Conservation (phyloP, 2,888 invertebrate genomes). For the Cantharis nigra region DNA sequence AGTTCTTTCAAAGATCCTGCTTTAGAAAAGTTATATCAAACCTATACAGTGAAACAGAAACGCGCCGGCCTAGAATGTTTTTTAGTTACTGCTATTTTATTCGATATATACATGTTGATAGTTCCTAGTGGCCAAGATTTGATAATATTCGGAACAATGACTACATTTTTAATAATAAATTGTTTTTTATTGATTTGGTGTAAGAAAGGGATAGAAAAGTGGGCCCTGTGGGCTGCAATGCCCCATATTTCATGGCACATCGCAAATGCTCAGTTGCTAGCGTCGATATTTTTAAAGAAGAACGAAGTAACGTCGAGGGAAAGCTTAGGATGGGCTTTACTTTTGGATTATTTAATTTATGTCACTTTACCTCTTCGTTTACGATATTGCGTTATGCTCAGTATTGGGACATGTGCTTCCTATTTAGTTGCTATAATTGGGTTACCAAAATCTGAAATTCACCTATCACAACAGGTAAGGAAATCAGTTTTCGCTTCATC, state of each 20-base stretch:
- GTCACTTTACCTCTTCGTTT: conserved; percentile 74
- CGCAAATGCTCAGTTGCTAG: conserved; percentile 65
- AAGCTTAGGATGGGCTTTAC: conserved; percentile 72
- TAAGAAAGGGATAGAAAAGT: conserved; percentile 45
- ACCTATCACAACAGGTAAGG: conserved; percentile 59
- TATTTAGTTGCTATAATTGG: conserved; percentile 64
- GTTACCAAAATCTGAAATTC: conserved; percentile 59
- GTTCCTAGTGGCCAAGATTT: conserved; percentile 60
- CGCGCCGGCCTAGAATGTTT: conserved; percentile 73
- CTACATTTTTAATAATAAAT: conserved; percentile 52
- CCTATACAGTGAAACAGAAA: conserved; percentile 73
- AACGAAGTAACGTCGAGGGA: conserved; percentile 66
- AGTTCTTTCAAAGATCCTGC: conserved; percentile 65
- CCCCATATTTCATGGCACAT: conserved; percentile 70
- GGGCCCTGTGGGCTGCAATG: conserved; percentile 60
- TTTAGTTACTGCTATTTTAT: conserved; percentile 67
- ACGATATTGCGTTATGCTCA: conserved; percentile 65
- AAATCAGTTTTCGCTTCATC: background rate
- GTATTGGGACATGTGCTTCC: conserved; percentile 64
- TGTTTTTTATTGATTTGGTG: conserved; percentile 53
- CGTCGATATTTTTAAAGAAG: conserved; percentile 65
- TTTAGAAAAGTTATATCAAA: conserved; percentile 71
- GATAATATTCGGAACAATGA: conserved; percentile 50
- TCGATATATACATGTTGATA: conserved; percentile 65
- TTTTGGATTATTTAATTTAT: conserved; percentile 74